Evolutionary conservation across 1,140 invertebrate species (phyloP), one percentile per base, ranked within the genome.

Genomic region (Lutraria rhynchaena): DNA sequence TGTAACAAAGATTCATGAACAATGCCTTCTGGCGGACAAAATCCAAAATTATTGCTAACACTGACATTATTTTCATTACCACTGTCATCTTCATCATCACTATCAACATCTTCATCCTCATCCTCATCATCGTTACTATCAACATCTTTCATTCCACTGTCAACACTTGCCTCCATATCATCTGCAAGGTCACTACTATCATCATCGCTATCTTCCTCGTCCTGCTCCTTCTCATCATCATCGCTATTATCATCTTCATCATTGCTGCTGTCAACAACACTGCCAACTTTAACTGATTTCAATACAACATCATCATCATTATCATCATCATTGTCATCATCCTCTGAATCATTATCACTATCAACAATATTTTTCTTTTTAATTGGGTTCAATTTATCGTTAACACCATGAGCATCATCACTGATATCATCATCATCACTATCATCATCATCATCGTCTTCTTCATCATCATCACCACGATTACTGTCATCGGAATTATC

Each of bases 1-100:
- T 81, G 71, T 3, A 58, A 19, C 24, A 71, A 33, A 2, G 78
- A 71, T 27, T 81, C 78, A 60, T 81, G 78, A 31, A 81, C 78
- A 49, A 81, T 81, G 11, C 78, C 78, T 31, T 41, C 33, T 24
- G 78, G 63, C 13, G 78, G 78, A 24, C 37, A 58, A 44, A 61
- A 81, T 4, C 76, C 76, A 41, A 63, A 19, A 29, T 13, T 7
- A 19, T 69, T 73, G n/a, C 5, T 41, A 15, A 19, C 53, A n/a
- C 19, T 31, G 15, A 53, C 51, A 27, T 49, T 29, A 35, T 3
- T 35, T 1, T 74, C 57, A n/a, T 19, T 13, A 4, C n/a, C 5
- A 33, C 22, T 53, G 0, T 27, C 33, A 57, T 31, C 37, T 13
- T 58, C 29, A 4, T 73, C n/a, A 17, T 22, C 13, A n/a, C 7